Base-by-base conservation (phyloP, 2,113 vertebrate species). In the Paramormyrops kingsleyae region DNA sequence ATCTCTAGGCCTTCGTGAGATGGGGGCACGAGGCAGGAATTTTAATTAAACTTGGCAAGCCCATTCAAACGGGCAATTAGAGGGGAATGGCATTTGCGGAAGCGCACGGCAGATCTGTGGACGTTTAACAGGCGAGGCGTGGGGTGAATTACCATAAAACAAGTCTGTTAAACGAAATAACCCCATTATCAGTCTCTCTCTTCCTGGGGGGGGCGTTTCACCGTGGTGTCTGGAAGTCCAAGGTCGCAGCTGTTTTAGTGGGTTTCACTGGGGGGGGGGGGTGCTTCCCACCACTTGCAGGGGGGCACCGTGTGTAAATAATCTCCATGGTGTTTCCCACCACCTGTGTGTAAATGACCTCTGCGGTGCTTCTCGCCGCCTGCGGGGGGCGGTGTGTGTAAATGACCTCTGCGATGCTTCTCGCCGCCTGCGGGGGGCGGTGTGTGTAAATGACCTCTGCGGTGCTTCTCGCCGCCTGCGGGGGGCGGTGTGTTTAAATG, bases 81-180 rank as follows among this genome's bases (percentile, higher is more conserved):
- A 87, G 89, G 84, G 84, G 70, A 89, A 56, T 90, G 91, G 59
- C 77, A 87, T 90, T 59, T 87, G 53, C 56, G 39, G 74, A 87
- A 92, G 90, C 62, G 88, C 88, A 92, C 46, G 59, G 74, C 83
- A 70, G 83, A 90, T 89, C 91, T 91, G 44, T 66, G 88, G 90
- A 89, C 92, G 90, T 91, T 93, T 93, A 93, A 90, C 66, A 74
- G 87, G 91, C 87, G 74, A 89, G 35, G 83, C 83, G 83, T 84
- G 83, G 83, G 83, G 39, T 8, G 87, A 87, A 91, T 93, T 92
- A 92, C 91, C 92, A 92, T 92, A 93, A 93, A 91, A 93, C 91
- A 93, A 92, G 92, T 90, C 89, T 44, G 89, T 87, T 89, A 91
- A 92, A 93, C 92, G 89, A 93, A 93, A 92, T 93, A 92, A 93